Percentiles rank a stretch among this genome's conserved stretches.
These are phyloP conservation scores for Nettapus auritus DNA, from an alignment of 2,113 vertebrate species.

Conservation along the genomic window DNA sequence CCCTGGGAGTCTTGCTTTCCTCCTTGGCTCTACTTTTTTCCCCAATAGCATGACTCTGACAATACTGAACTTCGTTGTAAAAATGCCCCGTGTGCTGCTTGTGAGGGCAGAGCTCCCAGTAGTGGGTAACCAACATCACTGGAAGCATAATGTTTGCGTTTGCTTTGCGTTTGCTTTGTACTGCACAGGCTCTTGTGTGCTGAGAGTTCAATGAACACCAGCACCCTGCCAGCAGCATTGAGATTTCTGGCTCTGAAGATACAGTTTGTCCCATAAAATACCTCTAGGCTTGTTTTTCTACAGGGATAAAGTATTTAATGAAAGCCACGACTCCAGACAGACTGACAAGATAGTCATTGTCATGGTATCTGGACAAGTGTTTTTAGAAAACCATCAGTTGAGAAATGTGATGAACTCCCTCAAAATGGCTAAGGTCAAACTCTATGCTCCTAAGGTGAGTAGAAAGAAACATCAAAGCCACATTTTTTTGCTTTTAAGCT, in stretches of 20 bases:
- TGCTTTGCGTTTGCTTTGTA: background rate
- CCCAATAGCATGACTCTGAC: background rate
- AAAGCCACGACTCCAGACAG: slow-evolving; percentile 64
- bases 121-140: background rate
- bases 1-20: background rate
- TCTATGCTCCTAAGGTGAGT: slow-evolving; percentile 79
- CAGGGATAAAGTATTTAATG: slow-evolving; percentile 75
- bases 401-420: slow-evolving; percentile 60
- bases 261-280: background rate
- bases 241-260: background rate
- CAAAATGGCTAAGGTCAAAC: slow-evolving; percentile 66
- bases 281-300: background rate
- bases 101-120: background rate
- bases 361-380: slow-evolving; percentile 77
- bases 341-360: slow-evolving; percentile 79
- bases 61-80: background rate
- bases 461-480: background rate
- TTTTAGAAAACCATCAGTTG: slow-evolving; percentile 55
- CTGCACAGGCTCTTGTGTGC: background rate
- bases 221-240: background rate
- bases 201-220: background rate
- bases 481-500: background rate
- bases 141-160: background rate
- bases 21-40: background rate
- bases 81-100: background rate